Evolutionary conservation across 1,140 invertebrate genomes (phyloP), one percentile per base, ranked within the genome.

Genomic region (Tetragonula clypearis): DNA sequence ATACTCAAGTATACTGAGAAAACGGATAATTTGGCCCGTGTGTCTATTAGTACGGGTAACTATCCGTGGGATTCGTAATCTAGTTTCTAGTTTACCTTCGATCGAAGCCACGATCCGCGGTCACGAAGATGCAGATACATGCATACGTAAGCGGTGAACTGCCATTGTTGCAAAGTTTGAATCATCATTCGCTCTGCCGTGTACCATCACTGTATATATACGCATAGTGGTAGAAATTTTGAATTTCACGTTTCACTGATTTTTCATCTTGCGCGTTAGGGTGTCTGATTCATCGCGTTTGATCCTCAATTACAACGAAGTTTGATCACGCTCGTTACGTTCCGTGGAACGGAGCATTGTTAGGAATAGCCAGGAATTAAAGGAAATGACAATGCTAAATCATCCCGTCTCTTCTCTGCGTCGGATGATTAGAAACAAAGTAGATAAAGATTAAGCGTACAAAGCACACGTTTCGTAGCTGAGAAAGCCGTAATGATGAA

Each of bases 61-160:
- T 92, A 92, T 91, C 90, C 85, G 81, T 75, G 84, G 88, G 91
- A 93, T 93, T 90, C 87, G 90, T 92, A 93, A 93, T 93, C 87
- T 87, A 93, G 92, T 93, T 93, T 91, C 84, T 58, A 92, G 90
- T 93, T 93, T 90, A 89, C 87, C 85, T 87, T 91, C 88, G 88
- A 86, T 87, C 89, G 89, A 79, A 82, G 87, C 79, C 66, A 74
- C 85, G 88, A 90, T 71, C 55, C 83, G 83, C 77, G 84, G 68
- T 78, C 81, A 74, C 41, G 75, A 79, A 87, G 85, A 62, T 66
- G 90, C 81, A 84, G 68, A 49, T 66, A 66, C 26, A 66, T 79
- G 82, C 79, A 62, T 87, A 87, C 80, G 79, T 87, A 87, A 88
- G 85, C 78, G 84, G 73, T 77, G 88, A 92, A 83, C 87, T 85